Evolutionary conservation across 1,140 invertebrate species (phyloP).

Genomic region (Ceratosolen fusciceps): DNA sequence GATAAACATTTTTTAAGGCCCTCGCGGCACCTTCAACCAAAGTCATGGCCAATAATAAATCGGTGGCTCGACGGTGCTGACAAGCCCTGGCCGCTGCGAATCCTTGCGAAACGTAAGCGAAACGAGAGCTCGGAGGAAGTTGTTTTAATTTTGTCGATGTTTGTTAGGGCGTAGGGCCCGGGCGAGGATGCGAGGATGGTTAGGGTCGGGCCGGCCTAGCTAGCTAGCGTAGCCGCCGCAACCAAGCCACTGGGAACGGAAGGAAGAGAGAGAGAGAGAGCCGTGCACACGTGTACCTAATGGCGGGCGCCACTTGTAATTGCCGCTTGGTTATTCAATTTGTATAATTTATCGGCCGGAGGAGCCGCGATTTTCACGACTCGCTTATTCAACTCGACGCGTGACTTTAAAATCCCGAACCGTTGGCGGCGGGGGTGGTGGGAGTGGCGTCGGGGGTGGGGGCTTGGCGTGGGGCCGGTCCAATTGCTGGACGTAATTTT

Average conservation of each 20-base stretch:
- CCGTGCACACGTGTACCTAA: constrained; percentile 56
- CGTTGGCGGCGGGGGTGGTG: not conserved
- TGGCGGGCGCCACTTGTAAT: constrained; percentile 59
- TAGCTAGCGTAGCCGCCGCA: not conserved
- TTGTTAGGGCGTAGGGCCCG: no score
- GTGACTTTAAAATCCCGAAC: not conserved
- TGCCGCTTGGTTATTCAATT: constrained; percentile 65
- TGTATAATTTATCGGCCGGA: constrained; percentile 56
- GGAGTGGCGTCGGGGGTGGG: not conserved
- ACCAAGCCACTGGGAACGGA: constrained; percentile 1
- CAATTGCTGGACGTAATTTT: constrained; percentile 14
- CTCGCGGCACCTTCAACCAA: not conserved
- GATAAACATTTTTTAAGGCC: constrained; percentile 9
- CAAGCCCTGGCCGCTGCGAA: no score
- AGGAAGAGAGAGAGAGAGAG: not conserved
- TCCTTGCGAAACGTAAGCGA: no score
- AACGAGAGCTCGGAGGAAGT: no score
- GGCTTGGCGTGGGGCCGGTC: no score
- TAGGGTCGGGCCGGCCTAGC: no score
- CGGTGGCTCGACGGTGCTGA: not conserved
- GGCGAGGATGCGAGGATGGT: no score
- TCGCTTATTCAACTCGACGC: constrained; percentile 14
- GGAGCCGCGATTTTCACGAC: constrained; percentile 11
- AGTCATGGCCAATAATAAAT: not conserved
- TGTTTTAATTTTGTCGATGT: no score